Evolutionary conservation across 2,888 invertebrate genomes (phyloP).

Genomic region (Nomada ferruginata): DNA sequence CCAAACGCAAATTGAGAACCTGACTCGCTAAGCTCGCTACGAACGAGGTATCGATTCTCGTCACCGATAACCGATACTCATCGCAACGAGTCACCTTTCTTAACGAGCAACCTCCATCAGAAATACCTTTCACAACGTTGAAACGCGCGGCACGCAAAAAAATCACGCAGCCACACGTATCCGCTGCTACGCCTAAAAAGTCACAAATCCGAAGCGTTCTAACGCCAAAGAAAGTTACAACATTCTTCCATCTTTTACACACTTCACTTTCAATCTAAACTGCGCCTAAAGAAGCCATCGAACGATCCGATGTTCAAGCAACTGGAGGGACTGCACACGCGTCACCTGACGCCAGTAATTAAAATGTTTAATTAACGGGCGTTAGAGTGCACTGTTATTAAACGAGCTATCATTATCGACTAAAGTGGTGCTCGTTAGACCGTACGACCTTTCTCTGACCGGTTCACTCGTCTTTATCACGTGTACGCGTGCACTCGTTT

Average conservation of each 20-base stretch:
- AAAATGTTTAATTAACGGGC: constrained; percentile 35
- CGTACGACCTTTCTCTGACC: constrained; percentile 14
- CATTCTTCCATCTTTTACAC: too few relatives aligned
- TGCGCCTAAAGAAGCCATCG: neutral
- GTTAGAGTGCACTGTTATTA: constrained; percentile 37
- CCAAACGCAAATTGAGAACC: neutral
- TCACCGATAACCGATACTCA: neutral
- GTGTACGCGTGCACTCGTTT: constrained; percentile 12
- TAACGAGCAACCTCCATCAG: neutral
- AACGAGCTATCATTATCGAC: constrained; percentile 45
- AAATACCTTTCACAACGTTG: neutral
- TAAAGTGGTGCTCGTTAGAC: constrained; percentile 32
- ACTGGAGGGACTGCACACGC: neutral
- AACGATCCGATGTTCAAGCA: too few relatives aligned
- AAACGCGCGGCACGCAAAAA: too few relatives aligned
- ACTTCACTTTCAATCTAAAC: neutral
- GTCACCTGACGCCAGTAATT: constrained; percentile 8
- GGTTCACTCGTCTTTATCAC: constrained; percentile 22
- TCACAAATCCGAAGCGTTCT: too few relatives aligned
- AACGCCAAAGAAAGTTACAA: too few relatives aligned
- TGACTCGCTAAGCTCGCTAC: neutral
- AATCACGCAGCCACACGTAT: too few relatives aligned
- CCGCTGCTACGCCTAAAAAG: too few relatives aligned
- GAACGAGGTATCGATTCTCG: neutral
- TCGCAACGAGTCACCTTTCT: neutral